Evolutionary conservation across 2,113 vertebrate species (phyloP), one percentile per base, ranked within the genome.

Genomic region (Hystrix brachyura): DNA sequence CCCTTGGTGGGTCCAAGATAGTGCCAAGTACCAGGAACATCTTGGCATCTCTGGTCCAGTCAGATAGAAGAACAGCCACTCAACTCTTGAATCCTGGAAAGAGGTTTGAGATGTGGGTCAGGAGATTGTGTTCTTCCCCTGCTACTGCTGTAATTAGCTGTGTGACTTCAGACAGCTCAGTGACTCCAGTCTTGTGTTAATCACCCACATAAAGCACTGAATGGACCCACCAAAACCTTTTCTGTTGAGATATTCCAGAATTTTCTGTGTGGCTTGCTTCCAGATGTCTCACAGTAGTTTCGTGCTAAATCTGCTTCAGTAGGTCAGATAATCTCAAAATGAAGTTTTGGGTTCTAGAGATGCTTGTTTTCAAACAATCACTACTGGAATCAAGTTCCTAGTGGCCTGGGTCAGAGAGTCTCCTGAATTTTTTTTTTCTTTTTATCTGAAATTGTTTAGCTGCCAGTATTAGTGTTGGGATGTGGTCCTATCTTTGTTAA

Each of bases 291-390:
- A 51, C 25, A 84, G 14, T 64, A 43, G 6, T 55, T 76, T 89
- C 59, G 14, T n/a, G 38, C 19, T 80, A 55, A 87, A 85, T 87
- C 34, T 62, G 27, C 55, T 94, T 94, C 29, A 97, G 25, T 59
- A 72, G 18, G 48, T 85, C 65, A 79, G 64, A 23, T 69, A 87
- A 55, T 17, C 27, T 2, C 21, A 64, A 81, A 90, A 91, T 15
- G 10, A 87, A 92, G 29, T 72, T 90, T 15, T 65, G 29, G 4
- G 19, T 18, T 46, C 43, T 87, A 29, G 8, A 80, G 34, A 96
- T 19, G 55, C 10, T 86, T 65, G 57, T 85, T 91, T 96, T 23
- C 14, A 94, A 76, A 76, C 55, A 90, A 59, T 87, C 25, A n/a
- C 46, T 85, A 19, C 15, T 7, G 78, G 55, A 69, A 43, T 81